phyloP scores from a whole-genome alignment of 2,888 invertebrate species.

The Gibbula magus region DNA sequence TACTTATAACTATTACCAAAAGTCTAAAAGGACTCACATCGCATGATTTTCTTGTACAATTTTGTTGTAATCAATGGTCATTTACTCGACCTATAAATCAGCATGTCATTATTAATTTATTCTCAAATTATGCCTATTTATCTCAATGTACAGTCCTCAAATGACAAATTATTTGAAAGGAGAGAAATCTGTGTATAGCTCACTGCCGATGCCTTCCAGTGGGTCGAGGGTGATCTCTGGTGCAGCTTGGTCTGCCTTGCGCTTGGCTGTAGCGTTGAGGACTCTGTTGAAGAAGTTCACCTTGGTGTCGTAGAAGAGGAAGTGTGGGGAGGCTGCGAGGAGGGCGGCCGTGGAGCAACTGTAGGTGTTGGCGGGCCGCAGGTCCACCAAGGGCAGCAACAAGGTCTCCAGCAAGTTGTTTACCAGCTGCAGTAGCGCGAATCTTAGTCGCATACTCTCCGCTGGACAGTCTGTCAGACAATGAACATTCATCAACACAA shows the following conservation, averaged over 20 bases:
- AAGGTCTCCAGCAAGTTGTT: constrained; percentile 71
- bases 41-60: no score
- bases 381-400: constrained; percentile 72
- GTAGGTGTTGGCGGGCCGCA: constrained; percentile 64
- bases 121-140: no score
- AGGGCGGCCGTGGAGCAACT: constrained; percentile 67
- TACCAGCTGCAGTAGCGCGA: constrained; percentile 70
- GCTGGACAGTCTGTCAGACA: constrained; percentile 64
- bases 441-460: constrained; percentile 70
- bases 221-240: constrained; percentile 74
- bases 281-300: constrained; percentile 68
- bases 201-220: constrained; percentile 71
- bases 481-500: background rate
- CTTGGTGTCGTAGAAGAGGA: constrained; percentile 73
- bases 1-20: no score
- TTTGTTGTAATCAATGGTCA: no score
- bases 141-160: background rate
- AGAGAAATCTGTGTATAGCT: background rate
- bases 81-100: no score
- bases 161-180: no score
- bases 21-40: no score
- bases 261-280: constrained; percentile 70
- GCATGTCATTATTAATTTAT: background rate
- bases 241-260: constrained; percentile 73
- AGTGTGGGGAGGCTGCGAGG: constrained; percentile 58